Evolutionary conservation across 2,888 invertebrate species (phyloP).

Genomic region (Drosophila infuscata): DNA sequence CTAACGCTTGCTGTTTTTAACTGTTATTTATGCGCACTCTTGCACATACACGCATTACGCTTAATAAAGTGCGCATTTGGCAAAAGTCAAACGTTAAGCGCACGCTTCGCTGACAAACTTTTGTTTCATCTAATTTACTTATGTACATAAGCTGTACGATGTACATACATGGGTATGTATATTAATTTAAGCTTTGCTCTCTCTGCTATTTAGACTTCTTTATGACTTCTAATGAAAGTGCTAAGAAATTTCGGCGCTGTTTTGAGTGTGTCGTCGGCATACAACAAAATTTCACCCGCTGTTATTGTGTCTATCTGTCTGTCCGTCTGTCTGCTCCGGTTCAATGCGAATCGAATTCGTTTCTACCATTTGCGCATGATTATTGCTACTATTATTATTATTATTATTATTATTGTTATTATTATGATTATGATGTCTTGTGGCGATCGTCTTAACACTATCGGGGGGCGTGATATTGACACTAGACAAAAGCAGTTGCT

Average conservation of each 20-base stretch:
- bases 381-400: conserved; percentile 65
- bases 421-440: conserved; percentile 42
- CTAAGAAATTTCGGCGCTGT: conserved; percentile 70
- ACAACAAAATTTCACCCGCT: conserved; percentile 69
- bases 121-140: conserved; percentile 65
- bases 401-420: conserved; percentile 42
- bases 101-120: conserved; percentile 56
- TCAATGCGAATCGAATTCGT: conserved; percentile 38
- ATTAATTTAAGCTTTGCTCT: conserved; percentile 24
- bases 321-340: conserved; percentile 16
- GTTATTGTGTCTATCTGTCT: conserved; percentile 21
- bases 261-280: conserved; percentile 26
- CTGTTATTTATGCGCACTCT: neutral
- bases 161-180: conserved; percentile 8
- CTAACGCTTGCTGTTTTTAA: conserved; percentile 1
- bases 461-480: conserved; percentile 70
- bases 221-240: conserved; percentile 72
- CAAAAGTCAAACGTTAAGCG: conserved; percentile 57
- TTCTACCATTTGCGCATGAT: conserved; percentile 68
- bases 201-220: conserved; percentile 29
- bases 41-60: neutral
- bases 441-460: conserved; percentile 56
- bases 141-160: neutral
- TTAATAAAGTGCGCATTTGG: conserved; percentile 49
- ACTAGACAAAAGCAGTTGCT: conserved; percentile 47